A percentile compares a stretch with the other conserved stretches of the same genome.
phyloP scores from a whole-genome alignment of 1,140 invertebrate species.

The Heliconius melpomene region DNA sequence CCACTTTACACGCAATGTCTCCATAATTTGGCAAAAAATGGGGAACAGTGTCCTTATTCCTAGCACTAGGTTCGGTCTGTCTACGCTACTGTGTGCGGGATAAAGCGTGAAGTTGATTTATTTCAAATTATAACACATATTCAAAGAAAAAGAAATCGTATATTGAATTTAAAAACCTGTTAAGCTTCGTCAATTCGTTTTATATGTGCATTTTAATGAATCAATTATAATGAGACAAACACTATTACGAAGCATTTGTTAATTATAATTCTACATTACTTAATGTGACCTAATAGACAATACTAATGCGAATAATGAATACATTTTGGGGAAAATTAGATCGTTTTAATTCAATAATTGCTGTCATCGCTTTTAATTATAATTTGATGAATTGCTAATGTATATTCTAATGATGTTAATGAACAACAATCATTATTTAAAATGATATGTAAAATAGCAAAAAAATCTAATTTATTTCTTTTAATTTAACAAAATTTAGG shows the following conservation, averaged over 20 bases:
- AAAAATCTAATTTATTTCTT: neutral
- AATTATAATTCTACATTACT: slow-evolving; percentile 4
- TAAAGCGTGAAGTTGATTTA: too few species aligned
- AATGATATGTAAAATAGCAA: neutral
- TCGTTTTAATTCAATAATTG: neutral
- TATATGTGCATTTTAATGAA: neutral
- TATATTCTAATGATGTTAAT: slow-evolving; percentile 5
- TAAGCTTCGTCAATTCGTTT: neutral
- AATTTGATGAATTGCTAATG: slow-evolving; percentile 11
- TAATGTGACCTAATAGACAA: slow-evolving; percentile 13
- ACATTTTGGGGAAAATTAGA: neutral
- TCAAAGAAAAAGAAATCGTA: too few species aligned
- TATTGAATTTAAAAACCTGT: neutral
- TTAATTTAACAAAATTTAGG: neutral
- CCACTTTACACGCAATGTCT: too few species aligned
- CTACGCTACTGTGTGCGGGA: too few species aligned
- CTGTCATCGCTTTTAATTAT: slow-evolving; percentile 7
- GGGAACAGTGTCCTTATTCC: too few species aligned
- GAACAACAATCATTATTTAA: neutral
- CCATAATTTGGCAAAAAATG: too few species aligned
- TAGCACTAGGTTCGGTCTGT: too few species aligned
- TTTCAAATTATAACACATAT: too few species aligned
- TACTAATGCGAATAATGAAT: slow-evolving; percentile 1
- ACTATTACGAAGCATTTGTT: neutral
- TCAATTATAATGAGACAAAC: slow-evolving; percentile 5